Percentiles rank a stretch among this genome's conserved stretches.
Evolutionary conservation across 2,797 vertebrate species (phyloP).

Genomic region (Pteropus rufus): DNA sequence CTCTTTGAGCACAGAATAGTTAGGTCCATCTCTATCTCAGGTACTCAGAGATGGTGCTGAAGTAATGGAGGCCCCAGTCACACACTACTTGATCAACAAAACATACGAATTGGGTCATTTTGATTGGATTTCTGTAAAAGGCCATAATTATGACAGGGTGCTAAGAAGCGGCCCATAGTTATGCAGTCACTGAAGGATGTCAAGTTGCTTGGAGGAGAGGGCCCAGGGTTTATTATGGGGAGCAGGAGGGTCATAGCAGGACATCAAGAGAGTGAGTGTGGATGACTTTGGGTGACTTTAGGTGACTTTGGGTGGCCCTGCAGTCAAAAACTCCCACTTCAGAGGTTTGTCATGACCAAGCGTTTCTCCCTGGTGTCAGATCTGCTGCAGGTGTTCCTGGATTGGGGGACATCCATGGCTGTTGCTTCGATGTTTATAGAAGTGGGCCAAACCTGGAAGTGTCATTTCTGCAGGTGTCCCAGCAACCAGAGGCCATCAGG

Average conservation of each 20-base stretch:
- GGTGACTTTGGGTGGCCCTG: no score
- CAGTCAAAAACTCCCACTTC: rapidly evolving
- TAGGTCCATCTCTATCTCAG: not conserved
- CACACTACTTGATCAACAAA: not conserved
- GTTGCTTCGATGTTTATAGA: no score
- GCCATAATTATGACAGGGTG: no score
- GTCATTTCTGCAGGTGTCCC: not conserved
- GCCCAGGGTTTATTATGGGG: rapidly evolving
- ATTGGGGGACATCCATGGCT: not conserved
- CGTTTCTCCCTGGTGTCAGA: rapidly evolving
- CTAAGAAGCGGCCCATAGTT: not conserved
- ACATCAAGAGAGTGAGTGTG: no score
- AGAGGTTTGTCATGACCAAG: no score
- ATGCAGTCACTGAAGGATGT: not conserved
- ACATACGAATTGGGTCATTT: not conserved
- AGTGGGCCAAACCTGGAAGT: not conserved
- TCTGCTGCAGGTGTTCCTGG: not conserved
- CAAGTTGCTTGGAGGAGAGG: not conserved
- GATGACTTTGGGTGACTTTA: no score
- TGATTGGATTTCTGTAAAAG: not conserved
- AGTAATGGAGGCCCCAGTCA: not conserved
- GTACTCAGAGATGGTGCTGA: not conserved
- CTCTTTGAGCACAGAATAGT: not conserved
- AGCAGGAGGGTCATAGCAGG: not conserved
- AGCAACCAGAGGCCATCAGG: not conserved